A percentile compares a stretch with the other conserved stretches of the same genome.
Evolutionary conservation across 2,113 vertebrate species (phyloP).

Genomic region (Genyomyrus donnyi): DNA sequence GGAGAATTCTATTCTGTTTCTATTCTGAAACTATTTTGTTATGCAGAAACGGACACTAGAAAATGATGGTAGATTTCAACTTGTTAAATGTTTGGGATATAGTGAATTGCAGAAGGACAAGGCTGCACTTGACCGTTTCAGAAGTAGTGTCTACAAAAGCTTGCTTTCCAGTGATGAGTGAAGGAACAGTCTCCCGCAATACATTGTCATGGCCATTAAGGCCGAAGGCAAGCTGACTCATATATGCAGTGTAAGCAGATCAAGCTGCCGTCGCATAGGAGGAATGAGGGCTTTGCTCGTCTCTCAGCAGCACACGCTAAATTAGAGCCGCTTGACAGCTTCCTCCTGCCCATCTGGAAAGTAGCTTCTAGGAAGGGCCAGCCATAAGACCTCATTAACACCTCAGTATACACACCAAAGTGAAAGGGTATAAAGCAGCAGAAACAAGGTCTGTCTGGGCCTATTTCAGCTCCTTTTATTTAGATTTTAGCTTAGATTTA

Average conservation of each 20-base stretch:
- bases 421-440: background rate
- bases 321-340: background rate
- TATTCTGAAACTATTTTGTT: background rate
- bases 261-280: background rate
- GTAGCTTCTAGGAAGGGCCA: background rate
- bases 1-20: background rate
- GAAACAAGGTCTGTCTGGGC: background rate
- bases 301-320: background rate
- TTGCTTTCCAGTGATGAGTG: background rate
- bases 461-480: background rate
- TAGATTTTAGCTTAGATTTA: background rate
- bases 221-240: background rate
- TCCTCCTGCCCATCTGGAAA: conserved; percentile 13
- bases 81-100: background rate
- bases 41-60: background rate
- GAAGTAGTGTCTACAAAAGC: background rate
- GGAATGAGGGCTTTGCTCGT: background rate
- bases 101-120: background rate
- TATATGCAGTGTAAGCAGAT: background rate
- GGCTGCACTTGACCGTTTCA: background rate
- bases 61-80: background rate
- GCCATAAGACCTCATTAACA: background rate
- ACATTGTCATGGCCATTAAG: background rate
- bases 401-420: background rate
- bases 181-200: background rate